These are phyloP conservation scores for Ips typographus DNA, from an alignment of 1,140 invertebrate species.

Conservation along the genomic window DNA sequence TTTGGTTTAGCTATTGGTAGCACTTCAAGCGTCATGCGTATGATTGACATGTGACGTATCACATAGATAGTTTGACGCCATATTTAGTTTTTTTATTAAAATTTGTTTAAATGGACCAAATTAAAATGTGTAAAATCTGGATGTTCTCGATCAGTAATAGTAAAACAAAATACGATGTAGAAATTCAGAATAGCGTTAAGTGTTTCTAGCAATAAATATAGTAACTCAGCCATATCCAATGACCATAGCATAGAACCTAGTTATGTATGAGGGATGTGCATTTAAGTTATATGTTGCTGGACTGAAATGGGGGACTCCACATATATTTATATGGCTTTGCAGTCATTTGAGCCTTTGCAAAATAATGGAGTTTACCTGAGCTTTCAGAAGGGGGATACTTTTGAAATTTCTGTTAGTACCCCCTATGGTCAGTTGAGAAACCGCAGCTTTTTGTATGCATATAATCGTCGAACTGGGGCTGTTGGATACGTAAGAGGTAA, in stretches of 20 bases:
- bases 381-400: constrained; percentile 45
- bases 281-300: constrained; percentile 34
- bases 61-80: constrained; percentile 23
- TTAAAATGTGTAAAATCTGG: constrained; percentile 30
- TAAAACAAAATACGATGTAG: background rate
- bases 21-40: no score
- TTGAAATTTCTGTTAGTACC: constrained; percentile 39
- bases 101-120: constrained; percentile 32
- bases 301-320: constrained; percentile 47
- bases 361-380: constrained; percentile 37
- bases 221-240: constrained; percentile 15
- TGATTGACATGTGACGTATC: constrained; percentile 13
- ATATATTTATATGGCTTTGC: constrained; percentile 44
- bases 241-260: constrained; percentile 22
- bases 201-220: constrained; percentile 18
- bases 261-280: constrained; percentile 39
- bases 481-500: constrained; percentile 47
- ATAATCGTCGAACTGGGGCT: constrained; percentile 44
- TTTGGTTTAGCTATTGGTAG: no score
- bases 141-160: background rate
- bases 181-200: constrained; percentile 10
- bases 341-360: constrained; percentile 40
- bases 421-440: constrained; percentile 25
- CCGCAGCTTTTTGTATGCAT: constrained; percentile 35
- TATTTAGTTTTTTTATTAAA: constrained; percentile 25